Evolutionary conservation across 2,113 vertebrate species (phyloP).

Genomic region (Microtus richardsoni): DNA sequence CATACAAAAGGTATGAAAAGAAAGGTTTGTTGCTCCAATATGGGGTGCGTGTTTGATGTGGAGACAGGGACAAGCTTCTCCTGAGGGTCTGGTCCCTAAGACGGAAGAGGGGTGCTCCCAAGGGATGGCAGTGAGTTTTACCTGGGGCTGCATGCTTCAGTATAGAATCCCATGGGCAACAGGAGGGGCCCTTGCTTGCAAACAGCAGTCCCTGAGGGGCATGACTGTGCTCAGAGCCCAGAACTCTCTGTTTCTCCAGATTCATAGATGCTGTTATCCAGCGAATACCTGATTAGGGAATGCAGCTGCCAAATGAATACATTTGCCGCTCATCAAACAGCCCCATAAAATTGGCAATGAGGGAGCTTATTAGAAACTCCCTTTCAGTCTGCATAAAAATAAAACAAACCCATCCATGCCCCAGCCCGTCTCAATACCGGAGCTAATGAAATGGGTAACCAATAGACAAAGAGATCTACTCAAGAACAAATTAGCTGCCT

Average conservation of each 20-base stretch:
- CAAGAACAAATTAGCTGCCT: constrained; percentile 80
- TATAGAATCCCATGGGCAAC: not conserved
- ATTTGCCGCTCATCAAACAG: constrained; percentile 87
- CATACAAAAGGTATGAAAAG: not conserved
- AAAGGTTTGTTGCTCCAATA: not conserved
- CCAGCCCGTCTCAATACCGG: constrained; percentile 76
- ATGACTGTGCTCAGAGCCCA: constrained; percentile 82
- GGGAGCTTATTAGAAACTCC: constrained; percentile 85
- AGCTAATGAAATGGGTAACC: constrained; percentile 83
- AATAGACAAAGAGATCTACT: constrained; percentile 79
- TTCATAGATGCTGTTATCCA: constrained; percentile 84
- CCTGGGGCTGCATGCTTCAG: not conserved
- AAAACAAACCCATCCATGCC: constrained; percentile 46
- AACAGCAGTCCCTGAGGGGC: constrained; percentile 78
- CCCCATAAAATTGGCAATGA: constrained; percentile 84
- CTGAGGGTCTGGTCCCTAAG: not conserved
- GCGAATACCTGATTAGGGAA: constrained; percentile 87
- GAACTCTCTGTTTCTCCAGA: constrained; percentile 86
- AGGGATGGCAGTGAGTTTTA: not conserved
- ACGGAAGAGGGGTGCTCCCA: not conserved
- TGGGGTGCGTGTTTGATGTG: not conserved
- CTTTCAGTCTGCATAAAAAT: constrained; percentile 76
- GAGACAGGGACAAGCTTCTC: not conserved
- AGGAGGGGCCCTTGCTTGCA: constrained; percentile 17
- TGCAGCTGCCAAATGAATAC: constrained; percentile 87